phyloP scores from a whole-genome alignment of 2,113 vertebrate species.

The Nesoenas mayeri region DNA sequence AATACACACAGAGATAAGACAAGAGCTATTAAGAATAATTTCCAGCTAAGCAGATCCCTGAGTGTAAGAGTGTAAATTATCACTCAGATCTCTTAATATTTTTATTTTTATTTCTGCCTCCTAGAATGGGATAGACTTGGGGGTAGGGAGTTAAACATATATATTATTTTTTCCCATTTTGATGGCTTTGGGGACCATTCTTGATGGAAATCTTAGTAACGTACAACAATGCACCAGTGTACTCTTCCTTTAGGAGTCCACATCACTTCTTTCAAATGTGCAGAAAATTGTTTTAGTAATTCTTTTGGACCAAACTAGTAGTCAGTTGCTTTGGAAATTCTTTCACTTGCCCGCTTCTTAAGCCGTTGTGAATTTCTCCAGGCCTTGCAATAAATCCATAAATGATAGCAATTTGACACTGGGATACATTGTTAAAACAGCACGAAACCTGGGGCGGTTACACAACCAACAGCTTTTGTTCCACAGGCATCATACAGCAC shows the following conservation, averaged over 20 bases:
- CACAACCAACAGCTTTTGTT: not conserved
- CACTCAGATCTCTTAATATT: not conserved
- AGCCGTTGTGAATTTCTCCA: not conserved
- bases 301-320: not conserved
- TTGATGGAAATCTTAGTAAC: not conserved
- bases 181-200: not conserved
- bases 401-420: not conserved
- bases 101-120: not conserved
- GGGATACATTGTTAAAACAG: not conserved
- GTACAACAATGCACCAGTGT: not conserved
- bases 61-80: not conserved
- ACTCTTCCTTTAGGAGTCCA: not conserved
- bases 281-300: not conserved
- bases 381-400: not conserved
- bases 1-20: not conserved
- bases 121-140: not conserved
- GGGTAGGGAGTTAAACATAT: accelerated
- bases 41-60: not conserved
- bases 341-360: not conserved
- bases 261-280: accelerated
- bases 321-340: not conserved
- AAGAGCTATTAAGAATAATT: not conserved
- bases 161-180: not conserved
- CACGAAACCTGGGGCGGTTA: not conserved
- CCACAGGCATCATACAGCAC: not conserved